phyloP scores from a whole-genome alignment of 2,888 invertebrate species.

The Agrilus mali region DNA sequence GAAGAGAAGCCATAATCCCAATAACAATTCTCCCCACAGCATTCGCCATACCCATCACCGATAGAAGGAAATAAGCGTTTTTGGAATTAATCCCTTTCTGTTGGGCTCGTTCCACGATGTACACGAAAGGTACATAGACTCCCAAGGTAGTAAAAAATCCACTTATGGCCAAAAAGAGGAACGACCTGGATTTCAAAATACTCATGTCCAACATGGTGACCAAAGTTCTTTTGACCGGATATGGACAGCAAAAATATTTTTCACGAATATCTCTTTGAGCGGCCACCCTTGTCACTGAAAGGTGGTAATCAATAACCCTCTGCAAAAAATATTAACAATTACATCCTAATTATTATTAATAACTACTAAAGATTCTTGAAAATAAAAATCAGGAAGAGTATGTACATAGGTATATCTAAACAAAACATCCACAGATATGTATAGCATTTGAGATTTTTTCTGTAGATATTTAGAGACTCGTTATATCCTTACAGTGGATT shows the following conservation, averaged over 20 bases:
- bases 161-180: conserved; percentile 28
- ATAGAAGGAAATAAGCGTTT: conserved; percentile 45
- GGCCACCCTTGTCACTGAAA: conserved; percentile 42
- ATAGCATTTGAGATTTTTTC: too few species aligned
- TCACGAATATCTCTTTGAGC: conserved; percentile 34
- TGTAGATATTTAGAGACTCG: too few species aligned
- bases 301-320: conserved; percentile 39
- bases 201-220: conserved; percentile 26
- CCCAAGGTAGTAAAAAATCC: conserved; percentile 63
- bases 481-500: too few species aligned
- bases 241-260: conserved; percentile 32
- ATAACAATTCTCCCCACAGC: conserved; percentile 53
- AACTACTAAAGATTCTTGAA: too few species aligned
- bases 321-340: conserved; percentile 22
- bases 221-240: conserved; percentile 22
- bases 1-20: conserved; percentile 46
- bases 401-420: too few species aligned
- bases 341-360: neutral
- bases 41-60: conserved; percentile 62
- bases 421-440: too few species aligned
- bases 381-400: too few species aligned
- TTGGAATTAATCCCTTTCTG: conserved; percentile 31
- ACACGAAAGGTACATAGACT: conserved; percentile 68
- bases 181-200: conserved; percentile 24
- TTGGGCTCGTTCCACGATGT: conserved; percentile 42